Evolutionary conservation across 2,797 vertebrate genomes (phyloP).

Genomic region (Diglossa cyanea): DNA sequence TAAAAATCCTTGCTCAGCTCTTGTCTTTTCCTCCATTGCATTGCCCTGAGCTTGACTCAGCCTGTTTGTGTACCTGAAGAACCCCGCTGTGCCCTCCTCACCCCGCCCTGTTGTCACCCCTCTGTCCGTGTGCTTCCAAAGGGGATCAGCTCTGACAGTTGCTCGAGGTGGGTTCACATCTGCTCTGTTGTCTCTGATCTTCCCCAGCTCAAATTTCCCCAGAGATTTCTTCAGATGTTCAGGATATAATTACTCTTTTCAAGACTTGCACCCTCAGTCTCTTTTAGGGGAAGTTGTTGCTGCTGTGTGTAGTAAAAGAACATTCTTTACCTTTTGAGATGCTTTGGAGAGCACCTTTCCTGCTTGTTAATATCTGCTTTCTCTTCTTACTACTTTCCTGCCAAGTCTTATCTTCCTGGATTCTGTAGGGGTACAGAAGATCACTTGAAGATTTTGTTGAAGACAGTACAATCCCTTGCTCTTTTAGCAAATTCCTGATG

Average conservation of each 20-base stretch:
- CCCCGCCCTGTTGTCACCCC: background rate
- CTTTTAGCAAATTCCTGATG: background rate
- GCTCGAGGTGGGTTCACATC: rapidly evolving
- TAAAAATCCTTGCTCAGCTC: background rate
- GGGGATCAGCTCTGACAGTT: background rate
- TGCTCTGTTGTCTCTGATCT: background rate
- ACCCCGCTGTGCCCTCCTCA: background rate
- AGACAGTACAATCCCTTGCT: background rate
- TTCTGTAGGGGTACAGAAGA: background rate
- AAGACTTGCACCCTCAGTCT: background rate
- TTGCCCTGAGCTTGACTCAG: background rate
- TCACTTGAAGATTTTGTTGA: background rate
- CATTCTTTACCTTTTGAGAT: background rate
- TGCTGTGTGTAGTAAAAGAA: background rate
- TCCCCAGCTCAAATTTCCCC: background rate
- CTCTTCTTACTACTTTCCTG: background rate
- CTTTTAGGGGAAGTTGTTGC: background rate
- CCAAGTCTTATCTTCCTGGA: background rate
- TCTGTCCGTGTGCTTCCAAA: background rate
- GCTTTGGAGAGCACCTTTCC: background rate
- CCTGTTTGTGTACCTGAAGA: background rate
- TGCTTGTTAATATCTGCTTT: background rate
- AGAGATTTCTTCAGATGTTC: background rate
- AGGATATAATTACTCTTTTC: background rate
- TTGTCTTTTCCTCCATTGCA: background rate